Conservation (phyloP, 2,113 vertebrate species). For the Psophia crepitans region DNA sequence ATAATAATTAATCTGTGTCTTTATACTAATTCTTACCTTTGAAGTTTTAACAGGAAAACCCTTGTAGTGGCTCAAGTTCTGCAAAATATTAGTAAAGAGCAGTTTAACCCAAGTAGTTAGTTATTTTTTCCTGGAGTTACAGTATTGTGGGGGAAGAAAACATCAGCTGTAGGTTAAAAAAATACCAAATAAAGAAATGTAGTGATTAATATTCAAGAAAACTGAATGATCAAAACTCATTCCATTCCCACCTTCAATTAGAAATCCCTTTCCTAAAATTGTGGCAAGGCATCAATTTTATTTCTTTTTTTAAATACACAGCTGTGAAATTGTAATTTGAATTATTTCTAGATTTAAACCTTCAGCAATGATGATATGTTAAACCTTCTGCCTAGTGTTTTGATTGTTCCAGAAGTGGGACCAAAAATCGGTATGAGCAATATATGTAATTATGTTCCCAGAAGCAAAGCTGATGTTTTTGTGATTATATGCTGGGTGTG, state of each 20-base stretch:
- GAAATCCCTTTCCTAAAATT: neutral
- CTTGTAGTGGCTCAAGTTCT: neutral
- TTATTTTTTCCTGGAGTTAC: neutral
- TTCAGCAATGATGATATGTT: neutral
- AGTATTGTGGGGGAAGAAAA: neutral
- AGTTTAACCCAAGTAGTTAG: neutral
- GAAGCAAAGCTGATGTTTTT: neutral
- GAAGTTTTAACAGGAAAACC: neutral
- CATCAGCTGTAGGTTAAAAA: neutral
- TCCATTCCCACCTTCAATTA: neutral
- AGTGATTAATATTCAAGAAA: neutral
- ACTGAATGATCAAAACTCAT: neutral
- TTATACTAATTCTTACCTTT: neutral
- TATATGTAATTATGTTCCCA: neutral
- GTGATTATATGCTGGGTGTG: neutral
- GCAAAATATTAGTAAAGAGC: neutral
- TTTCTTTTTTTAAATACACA: neutral
- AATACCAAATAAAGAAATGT: neutral
- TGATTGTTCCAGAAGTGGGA: neutral
- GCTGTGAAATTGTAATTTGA: neutral
- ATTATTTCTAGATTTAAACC: neutral
- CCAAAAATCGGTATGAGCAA: neutral
- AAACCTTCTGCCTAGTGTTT: neutral
- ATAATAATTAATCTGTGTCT: neutral
- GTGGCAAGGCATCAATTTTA: neutral